Base-by-base conservation (phyloP, 2,113 vertebrate species). In the Strigops habroptila region DNA sequence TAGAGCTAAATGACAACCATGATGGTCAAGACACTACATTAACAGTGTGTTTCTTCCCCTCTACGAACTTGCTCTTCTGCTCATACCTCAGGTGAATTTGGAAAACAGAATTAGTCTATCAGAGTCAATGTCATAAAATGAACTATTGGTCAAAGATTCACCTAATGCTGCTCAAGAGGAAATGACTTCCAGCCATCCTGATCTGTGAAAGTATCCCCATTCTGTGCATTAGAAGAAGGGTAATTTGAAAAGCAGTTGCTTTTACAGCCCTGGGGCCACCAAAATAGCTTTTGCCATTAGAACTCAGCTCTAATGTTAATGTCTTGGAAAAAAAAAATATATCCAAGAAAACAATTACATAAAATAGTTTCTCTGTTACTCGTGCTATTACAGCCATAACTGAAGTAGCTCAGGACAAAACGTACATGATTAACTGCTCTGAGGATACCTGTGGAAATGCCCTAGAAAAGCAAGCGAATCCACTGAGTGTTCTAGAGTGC, bases 401-500 rank as follows among this genome's bases (percentile, higher is more conserved):
- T 53, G 88, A 74, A 70, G 30, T 12, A 48, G 79, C 82, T 48
- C 37, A 88, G 87, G 80, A 96, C 94, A 94, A 88, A 96, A 74
- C 3, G 88, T 81, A 51, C 85, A 74, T 48, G 31, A 69, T 49
- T 41, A 70, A 69, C 37, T 65, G 65, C 78, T 91, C 91, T 73
- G 71, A 93, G 67, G 84, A 89, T n/a, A 89, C 67, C 78, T 83
- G 89, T 91, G 90, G 84, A 95, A 91, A 90, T 46, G 67, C 53
- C 82, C 68, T 14, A n/a, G 82, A 82, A 95, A 69, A 88, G 64
- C 49, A 65, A 92, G 62, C 1, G 2, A 89, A 86, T 67, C 75
- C 84, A 84, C 43, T 4, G 82, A 89, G 77, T 18, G 33, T 74
- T 94, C 55, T 15, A 21, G 73, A 77, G 52, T 59, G 59, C 81